Evolutionary conservation across 2,888 invertebrate genomes (phyloP), one percentile per base, ranked within the genome.

Genomic region (Athalia rosae): DNA sequence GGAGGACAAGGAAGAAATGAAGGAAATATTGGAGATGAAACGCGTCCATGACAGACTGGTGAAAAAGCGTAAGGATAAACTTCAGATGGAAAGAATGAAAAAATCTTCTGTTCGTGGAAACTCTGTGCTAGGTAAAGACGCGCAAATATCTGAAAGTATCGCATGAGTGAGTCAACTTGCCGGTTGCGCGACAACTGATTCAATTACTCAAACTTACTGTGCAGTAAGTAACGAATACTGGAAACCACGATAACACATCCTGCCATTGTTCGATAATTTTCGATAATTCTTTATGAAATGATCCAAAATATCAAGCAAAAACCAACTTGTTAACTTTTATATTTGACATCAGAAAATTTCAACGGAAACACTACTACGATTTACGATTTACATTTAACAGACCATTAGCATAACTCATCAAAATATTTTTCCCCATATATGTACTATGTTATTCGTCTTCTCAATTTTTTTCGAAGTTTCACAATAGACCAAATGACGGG

Each of bases 1-100:
- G 84, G 96, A 96, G 86, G 97, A 97, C 82, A 97, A 97, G 87
- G 97, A 97, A 90, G 97, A 97, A 90, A 97, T 97, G 96, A 97
- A 97, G 87, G 97, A 97, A 90, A 96, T 97, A 80, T 90, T 96
- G 79, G 97, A 97, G 90, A 96, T 97, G 94, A 96, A 96, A 87
- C 92, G 96, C 79, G 94, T 96, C 3, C 97, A 97, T 84, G 95
- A 96, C 79, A 92, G 94, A 56, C 93, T 96, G 82, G 93, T 95
- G 0, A 94, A 94, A 76, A 95, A 96, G 88, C 92, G 96, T 67
- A 91, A 89, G 80, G 85, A 81, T 4, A 85, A 79, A 45, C 53
- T 84, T n/a, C 63, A 79, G 9, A 82, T 83, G 45, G 84, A 83
- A 28, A 74, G 61, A 59, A 45, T 63, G 77, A 77, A 58, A n/a